phyloP scores from a whole-genome alignment of 1,140 invertebrate species.

The Micrasema minimum region DNA sequence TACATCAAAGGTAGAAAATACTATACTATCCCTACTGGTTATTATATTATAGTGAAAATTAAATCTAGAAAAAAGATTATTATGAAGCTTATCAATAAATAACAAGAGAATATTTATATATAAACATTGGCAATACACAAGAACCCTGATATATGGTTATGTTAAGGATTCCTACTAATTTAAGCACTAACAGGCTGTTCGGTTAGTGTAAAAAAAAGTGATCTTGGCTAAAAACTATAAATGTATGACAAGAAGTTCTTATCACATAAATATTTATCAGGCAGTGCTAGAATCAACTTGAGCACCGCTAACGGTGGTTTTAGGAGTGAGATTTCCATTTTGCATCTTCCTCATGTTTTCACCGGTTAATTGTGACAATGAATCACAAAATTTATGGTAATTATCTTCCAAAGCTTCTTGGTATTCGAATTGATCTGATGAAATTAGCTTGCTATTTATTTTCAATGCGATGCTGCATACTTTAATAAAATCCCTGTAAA shows the following conservation, averaged over 20 bases:
- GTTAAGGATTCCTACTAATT: not conserved
- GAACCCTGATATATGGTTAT: not conserved
- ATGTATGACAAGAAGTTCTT: not conserved
- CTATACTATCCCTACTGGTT: no score
- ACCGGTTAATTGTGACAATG: slow-evolving; percentile 77
- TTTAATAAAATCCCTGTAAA: slow-evolving; percentile 85
- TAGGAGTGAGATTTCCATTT: slow-evolving; percentile 71
- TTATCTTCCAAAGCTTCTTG: slow-evolving; percentile 87
- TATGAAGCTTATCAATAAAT: no score
- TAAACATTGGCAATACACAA: not conserved
- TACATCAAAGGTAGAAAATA: no score
- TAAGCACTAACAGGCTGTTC: no score
- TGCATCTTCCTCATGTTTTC: slow-evolving; percentile 75
- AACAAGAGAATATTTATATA: no score
- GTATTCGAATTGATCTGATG: slow-evolving; percentile 87
- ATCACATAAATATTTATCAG: slow-evolving; percentile 47
- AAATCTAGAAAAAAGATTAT: no score
- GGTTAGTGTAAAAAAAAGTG: no score
- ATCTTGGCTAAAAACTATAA: no score
- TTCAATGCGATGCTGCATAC: slow-evolving; percentile 88
- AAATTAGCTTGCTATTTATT: slow-evolving; percentile 86
- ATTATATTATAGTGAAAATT: no score
- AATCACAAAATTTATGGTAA: slow-evolving; percentile 85
- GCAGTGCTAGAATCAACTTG: slow-evolving; percentile 65
- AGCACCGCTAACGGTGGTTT: slow-evolving; percentile 63